Conservation (phyloP, 2,113 vertebrate species). For the Megaptera novaeangliae region DNA sequence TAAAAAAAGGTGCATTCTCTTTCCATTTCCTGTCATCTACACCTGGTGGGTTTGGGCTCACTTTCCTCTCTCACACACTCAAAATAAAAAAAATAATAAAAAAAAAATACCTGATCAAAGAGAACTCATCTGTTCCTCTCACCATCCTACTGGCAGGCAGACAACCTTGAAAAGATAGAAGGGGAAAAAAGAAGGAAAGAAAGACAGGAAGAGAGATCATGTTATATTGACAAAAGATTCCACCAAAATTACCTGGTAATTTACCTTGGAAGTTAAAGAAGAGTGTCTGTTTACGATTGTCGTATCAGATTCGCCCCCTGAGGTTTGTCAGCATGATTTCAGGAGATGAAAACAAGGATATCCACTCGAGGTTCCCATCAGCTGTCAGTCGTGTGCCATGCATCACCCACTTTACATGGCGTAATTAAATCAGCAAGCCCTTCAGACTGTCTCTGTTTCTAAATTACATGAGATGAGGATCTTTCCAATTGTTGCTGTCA, state of each 20-base stretch:
- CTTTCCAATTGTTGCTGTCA: background rate
- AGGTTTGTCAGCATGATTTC: background rate
- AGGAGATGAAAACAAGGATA: background rate
- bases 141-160: background rate
- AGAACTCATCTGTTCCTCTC: background rate
- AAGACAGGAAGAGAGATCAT: background rate
- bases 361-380: background rate
- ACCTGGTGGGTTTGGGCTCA: background rate
- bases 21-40: background rate
- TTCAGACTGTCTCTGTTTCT: slow-evolving; percentile 24
- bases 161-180: background rate
- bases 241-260: slow-evolving; percentile 8
- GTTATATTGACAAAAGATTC: background rate
- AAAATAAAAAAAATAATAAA: no score
- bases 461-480: slow-evolving; percentile 5
- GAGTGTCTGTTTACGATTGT: background rate
- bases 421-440: slow-evolving; percentile 49
- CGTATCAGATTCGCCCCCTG: background rate
- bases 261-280: background rate
- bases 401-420: background rate
- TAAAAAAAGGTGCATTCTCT: background rate
- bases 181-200: background rate
- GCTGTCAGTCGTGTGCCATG: background rate
- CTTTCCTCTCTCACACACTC: background rate
- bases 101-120: background rate